Conservation (phyloP, 1,140 invertebrate species). For the Camponotus vicinus region DNA sequence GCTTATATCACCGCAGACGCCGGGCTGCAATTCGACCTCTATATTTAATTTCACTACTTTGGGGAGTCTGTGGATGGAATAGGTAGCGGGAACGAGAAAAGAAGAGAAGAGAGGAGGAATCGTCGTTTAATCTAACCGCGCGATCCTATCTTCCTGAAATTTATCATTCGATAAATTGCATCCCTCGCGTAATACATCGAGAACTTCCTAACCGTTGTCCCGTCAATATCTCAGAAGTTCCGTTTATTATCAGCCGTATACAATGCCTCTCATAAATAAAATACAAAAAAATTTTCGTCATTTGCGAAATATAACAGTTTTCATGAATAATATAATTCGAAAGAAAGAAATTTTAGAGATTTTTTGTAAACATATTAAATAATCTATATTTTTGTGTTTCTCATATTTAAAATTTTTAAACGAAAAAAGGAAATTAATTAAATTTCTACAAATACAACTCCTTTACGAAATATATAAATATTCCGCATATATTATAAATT, state of each 20-base stretch:
- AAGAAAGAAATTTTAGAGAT: background rate
- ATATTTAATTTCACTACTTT: conserved; percentile 84
- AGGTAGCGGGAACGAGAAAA: conserved; percentile 68
- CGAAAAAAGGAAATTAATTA: background rate
- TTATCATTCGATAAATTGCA: conserved; percentile 87
- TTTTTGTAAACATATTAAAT: background rate
- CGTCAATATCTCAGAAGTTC: conserved; percentile 53
- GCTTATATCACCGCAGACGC: conserved; percentile 75
- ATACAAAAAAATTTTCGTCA: background rate
- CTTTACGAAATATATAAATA: background rate
- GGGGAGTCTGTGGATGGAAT: conserved; percentile 72
- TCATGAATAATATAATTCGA: background rate
- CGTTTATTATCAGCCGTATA: conserved; percentile 25
- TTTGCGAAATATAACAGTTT: background rate
- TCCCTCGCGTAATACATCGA: conserved; percentile 31
- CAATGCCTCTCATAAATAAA: conserved; percentile 24
- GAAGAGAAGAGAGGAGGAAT: conserved; percentile 75
- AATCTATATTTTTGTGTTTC: background rate
- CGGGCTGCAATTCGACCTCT: conserved; percentile 84
- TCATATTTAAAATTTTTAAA: background rate
- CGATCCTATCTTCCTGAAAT: conserved; percentile 85
- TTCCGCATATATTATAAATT: background rate
- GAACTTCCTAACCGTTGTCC: conserved; percentile 30
- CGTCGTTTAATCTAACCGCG: conserved; percentile 86
- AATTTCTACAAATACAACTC: background rate